Percentiles rank a stretch among this genome's conserved stretches.
Evolutionary conservation across 2,113 vertebrate genomes (phyloP).

Genomic region (Misgurnus mizolepis): DNA sequence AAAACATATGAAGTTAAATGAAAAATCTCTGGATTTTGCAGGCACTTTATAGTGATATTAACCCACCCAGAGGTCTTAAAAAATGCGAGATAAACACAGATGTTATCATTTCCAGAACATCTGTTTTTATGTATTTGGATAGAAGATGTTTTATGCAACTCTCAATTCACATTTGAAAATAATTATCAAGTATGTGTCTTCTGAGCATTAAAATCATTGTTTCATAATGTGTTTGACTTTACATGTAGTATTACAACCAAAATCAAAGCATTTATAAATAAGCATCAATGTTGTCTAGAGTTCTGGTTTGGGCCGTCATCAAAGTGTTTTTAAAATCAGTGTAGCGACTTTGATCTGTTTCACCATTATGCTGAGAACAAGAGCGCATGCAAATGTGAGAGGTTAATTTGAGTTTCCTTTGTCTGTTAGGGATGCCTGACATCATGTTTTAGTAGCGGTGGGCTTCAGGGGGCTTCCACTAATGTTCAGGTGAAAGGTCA

Average conservation of each 20-base stretch:
- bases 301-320: not conserved
- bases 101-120: too few relatives aligned
- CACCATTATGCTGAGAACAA: slow-evolving; percentile 54
- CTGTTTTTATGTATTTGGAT: too few relatives aligned
- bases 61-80: too few relatives aligned
- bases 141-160: too few relatives aligned
- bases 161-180: not conserved
- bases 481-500: slow-evolving; percentile 18
- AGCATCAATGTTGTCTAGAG: not conserved
- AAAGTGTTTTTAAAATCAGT: slow-evolving; percentile 31
- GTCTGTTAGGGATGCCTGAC: slow-evolving; percentile 19
- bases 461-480: slow-evolving; percentile 29
- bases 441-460: slow-evolving; percentile 29
- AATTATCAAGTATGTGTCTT: not conserved
- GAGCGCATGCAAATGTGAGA: slow-evolving; percentile 47
- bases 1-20: too few relatives aligned
- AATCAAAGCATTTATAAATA: not conserved
- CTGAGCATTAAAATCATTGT: not conserved
- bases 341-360: slow-evolving; percentile 36
- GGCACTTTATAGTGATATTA: too few relatives aligned
- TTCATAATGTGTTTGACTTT: not conserved
- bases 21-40: too few relatives aligned
- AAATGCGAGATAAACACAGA: too few relatives aligned
- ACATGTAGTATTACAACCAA: not conserved
- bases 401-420: slow-evolving; percentile 55